A percentile compares a stretch with the other conserved stretches of the same genome.
Evolutionary conservation across 2,888 invertebrate species (phyloP).

Genomic region (Campopleginae sp.): DNA sequence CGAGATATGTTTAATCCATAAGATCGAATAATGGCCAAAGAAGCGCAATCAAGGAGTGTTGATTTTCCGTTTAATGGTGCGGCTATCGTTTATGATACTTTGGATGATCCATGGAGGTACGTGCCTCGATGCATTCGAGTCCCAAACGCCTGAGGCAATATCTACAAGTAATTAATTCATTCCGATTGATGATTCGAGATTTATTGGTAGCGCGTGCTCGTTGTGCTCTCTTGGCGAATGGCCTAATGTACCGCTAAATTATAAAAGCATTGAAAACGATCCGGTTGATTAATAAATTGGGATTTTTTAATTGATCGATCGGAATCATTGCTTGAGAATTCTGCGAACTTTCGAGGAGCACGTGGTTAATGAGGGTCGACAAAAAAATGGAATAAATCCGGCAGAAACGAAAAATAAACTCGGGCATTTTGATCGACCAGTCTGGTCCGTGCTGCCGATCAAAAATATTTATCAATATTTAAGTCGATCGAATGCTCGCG

Average conservation of each 20-base stretch:
- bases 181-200: conserved; percentile 71
- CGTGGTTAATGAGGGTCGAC: background rate
- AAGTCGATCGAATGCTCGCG: background rate
- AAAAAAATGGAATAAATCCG: background rate
- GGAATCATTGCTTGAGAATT: background rate
- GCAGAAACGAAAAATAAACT: background rate
- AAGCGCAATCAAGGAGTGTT: conserved; percentile 71
- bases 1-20: conserved; percentile 4
- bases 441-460: background rate
- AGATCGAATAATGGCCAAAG: conserved; percentile 29
- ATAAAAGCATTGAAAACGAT: conserved; percentile 41
- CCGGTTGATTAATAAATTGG: background rate
- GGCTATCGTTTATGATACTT: conserved; percentile 69
- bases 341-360: background rate
- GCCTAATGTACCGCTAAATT: conserved; percentile 41
- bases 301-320: conserved; percentile 5
- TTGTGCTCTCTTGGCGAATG: conserved; percentile 7
- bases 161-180: conserved; percentile 60
- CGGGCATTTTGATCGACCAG: background rate
- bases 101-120: conserved; percentile 68
- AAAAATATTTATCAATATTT: background rate
- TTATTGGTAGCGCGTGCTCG: conserved; percentile 65
- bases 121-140: conserved; percentile 61
- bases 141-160: conserved; percentile 18
- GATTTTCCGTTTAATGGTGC: conserved; percentile 74